A percentile compares a stretch with the other conserved stretches of the same genome.
Evolutionary conservation across 2,797 vertebrate species (phyloP).

Genomic region (Rhinichthys osculus): DNA sequence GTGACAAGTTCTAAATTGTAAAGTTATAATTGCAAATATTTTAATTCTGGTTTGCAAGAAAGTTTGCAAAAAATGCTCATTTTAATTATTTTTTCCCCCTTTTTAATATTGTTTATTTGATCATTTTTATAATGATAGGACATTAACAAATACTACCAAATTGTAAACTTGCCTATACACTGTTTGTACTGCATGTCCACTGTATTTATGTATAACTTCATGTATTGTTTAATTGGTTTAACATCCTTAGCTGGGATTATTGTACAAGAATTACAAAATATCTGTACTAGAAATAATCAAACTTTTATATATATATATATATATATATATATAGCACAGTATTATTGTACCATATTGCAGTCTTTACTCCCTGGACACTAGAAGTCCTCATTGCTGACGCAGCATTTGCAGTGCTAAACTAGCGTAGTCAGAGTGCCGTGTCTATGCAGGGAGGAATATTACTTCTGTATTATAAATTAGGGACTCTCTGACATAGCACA

Average conservation of each 20-base stretch:
- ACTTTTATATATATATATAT: background rate
- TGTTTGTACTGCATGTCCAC: background rate
- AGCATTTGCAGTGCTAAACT: constrained; percentile 59
- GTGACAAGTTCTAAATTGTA: too few relatives aligned
- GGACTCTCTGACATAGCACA: constrained; percentile 55
- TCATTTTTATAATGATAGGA: background rate
- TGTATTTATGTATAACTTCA: background rate
- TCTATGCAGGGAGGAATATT: constrained; percentile 50
- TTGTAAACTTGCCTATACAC: background rate
- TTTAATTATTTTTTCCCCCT: background rate
- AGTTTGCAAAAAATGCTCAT: too few relatives aligned
- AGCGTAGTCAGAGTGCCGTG: constrained; percentile 49
- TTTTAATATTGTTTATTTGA: background rate
- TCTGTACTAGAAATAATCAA: constrained; percentile 26
- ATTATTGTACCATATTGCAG: constrained; percentile 60
- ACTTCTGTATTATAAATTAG: constrained; percentile 60
- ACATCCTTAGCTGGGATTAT: background rate
- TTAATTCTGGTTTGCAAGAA: background rate
- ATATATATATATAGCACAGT: constrained; percentile 56
- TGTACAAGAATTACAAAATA: constrained; percentile 17
- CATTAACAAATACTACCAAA: background rate
- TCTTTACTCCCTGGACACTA: constrained; percentile 62
- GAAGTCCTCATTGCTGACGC: constrained; percentile 61
- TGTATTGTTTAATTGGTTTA: background rate
- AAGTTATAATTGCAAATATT: too few relatives aligned